Evolutionary conservation across 2,113 vertebrate species (phyloP), one percentile per base, ranked within the genome.

Genomic region (Zosterops pallidus): DNA sequence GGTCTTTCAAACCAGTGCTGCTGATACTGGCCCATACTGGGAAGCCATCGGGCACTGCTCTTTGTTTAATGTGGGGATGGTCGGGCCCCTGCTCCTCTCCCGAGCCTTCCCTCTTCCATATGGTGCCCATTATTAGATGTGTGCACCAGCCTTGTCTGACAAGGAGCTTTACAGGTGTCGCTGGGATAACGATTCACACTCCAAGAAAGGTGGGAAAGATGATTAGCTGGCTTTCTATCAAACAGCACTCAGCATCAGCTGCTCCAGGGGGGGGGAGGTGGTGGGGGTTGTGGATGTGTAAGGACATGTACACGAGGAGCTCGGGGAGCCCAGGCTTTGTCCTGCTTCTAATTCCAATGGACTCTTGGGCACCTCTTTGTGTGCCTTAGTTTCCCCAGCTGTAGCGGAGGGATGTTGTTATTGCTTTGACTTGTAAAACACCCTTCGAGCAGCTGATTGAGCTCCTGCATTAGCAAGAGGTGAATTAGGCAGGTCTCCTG

Each of bases 91-190:
- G 80, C 86, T 80, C 83, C 65, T 87, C 85, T 93, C 23, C 76
- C 0, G 8, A 68, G 68, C 85, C 57, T 85, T 28, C 78, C 81
- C 92, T 92, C 82, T 75, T 93, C 95, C 97, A 97, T 96, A 15
- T 97, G 96, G 92, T 46, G 81, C 88, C 95, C 92, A 74, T 97
- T 92, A 96, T 94, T 83, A 86, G 86, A 10, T 4, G 77, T 2
- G 60, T 19, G 75, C 90, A 50, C 80, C 91, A 74, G 88, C 77
- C 84, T 35, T 6, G 72, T 78, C 86, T 96, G 92, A 91, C 96
- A 59, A 87, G 93, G 87, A 95, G 90, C 93, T 55, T 78, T 94
- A 71, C 96, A 97, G 96, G 97, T 97, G 97, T 96, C 86, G 33
- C 84, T 15, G 8, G 78, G 91, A 80, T 97, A 97, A 97, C 63